Percentiles rank a stretch among this genome's conserved stretches.
phyloP scores from a whole-genome alignment of 2,113 vertebrate genomes.

The Anolis sagrei region DNA sequence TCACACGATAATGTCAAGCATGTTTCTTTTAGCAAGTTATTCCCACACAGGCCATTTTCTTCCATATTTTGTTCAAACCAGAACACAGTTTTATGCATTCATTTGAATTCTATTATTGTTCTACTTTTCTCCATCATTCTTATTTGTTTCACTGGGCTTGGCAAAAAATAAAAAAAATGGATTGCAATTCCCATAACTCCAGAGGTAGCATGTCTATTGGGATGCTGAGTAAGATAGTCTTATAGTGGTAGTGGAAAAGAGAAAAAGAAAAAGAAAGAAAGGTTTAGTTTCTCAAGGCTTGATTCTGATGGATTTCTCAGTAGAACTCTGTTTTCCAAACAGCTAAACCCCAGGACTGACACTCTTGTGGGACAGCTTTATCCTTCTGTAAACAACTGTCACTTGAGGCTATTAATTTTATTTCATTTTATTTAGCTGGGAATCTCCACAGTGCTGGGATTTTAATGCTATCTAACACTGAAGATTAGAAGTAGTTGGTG shows the following conservation, averaged over 20 bases:
- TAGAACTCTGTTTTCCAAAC: background rate
- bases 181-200: no score
- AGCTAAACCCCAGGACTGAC: background rate
- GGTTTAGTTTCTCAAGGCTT: no score
- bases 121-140: no score
- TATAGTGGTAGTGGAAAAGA: no score
- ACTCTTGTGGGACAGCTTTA: background rate
- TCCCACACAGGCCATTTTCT: conserved; percentile 28
- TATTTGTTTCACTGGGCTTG: no score
- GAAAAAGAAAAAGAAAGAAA: no score
- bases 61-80: conserved; percentile 17
- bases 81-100: background rate
- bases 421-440: background rate
- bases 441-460: background rate
- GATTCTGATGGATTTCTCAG: no score
- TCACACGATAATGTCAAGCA: conserved; percentile 53
- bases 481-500: background rate
- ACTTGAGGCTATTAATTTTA: conserved; percentile 10
- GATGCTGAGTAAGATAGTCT: no score
- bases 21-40: conserved; percentile 57
- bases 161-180: no score
- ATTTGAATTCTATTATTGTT: background rate
- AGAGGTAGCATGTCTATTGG: no score
- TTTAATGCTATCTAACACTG: background rate
- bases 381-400: background rate